These are phyloP conservation scores for Rhorus exstirpatorius DNA, from an alignment of 2,888 invertebrate genomes.

Conservation along the genomic window DNA sequence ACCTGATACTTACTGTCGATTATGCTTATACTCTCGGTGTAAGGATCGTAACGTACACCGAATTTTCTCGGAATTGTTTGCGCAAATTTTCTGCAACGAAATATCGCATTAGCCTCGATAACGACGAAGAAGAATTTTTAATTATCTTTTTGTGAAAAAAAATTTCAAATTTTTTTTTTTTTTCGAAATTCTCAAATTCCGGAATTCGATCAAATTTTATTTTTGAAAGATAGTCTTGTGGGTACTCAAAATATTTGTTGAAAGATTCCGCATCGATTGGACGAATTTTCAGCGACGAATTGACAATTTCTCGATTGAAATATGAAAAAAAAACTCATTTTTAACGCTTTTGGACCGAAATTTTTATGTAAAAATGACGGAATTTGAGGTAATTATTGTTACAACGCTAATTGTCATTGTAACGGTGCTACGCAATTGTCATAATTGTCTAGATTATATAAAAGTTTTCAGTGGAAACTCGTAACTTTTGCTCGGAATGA, in stretches of 20 bases:
- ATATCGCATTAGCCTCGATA: conserved; percentile 27
- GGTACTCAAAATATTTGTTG: conserved; percentile 3
- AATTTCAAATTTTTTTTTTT: too few relatives aligned
- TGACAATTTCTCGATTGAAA: background rate
- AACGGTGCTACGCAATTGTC: background rate
- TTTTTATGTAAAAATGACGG: too few relatives aligned
- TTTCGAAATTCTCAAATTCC: background rate
- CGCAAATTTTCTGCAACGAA: conserved; percentile 93
- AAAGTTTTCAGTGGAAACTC: background rate
- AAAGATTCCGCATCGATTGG: background rate
- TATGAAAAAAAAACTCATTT: background rate
- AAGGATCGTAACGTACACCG: conserved; percentile 97
- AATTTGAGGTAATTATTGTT: too few relatives aligned
- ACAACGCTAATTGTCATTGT: background rate
- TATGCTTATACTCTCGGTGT: conserved; percentile 97
- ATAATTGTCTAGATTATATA: background rate
- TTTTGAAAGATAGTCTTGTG: background rate
- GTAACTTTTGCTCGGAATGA: background rate
- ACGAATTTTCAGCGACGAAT: background rate
- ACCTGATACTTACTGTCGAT: conserved; percentile 97
- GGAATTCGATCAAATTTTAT: background rate
- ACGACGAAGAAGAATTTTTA: background rate
- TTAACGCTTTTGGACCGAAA: background rate
- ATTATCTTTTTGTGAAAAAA: too few relatives aligned
- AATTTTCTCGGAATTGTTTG: conserved; percentile 96